Evolutionary conservation across 23 tunicate species (phyloP).

Genomic region (Clavelina lepadiformis): DNA sequence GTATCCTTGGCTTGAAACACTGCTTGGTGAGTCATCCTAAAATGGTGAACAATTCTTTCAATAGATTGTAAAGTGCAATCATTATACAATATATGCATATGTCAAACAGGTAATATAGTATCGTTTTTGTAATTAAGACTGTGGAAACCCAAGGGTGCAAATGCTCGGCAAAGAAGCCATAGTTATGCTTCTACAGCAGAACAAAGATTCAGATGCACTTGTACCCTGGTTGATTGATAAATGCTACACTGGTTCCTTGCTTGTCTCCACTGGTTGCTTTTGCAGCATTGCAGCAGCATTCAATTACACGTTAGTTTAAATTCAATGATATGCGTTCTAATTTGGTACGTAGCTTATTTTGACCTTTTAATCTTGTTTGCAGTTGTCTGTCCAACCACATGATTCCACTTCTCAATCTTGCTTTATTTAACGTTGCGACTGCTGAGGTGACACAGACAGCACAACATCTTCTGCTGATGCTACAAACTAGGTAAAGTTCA

Average conservation of each 20-base stretch:
- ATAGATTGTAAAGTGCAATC: too few relatives aligned
- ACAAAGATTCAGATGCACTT: conserved; percentile 15
- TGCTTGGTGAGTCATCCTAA: conserved; percentile 41
- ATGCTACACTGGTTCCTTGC: conserved; percentile 59
- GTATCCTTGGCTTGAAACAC: conserved; percentile 62
- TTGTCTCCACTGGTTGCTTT: conserved; percentile 63
- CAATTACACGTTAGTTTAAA: conserved; percentile 32
- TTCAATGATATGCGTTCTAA: not conserved
- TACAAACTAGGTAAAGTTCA: conserved; percentile 54
- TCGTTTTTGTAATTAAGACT: too few relatives aligned
- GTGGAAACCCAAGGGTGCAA: conserved; percentile 26
- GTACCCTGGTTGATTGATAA: conserved; percentile 73
- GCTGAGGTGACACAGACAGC: conserved; percentile 54
- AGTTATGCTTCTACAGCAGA: conserved; percentile 47
- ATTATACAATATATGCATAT: too few relatives aligned
- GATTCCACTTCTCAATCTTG: conserved; percentile 46
- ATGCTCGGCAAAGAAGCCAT: conserved; percentile 60
- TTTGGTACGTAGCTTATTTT: too few relatives aligned
- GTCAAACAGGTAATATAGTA: too few relatives aligned
- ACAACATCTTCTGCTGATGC: conserved; percentile 32
- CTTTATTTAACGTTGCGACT: conserved; percentile 43
- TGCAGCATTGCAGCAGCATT: conserved; percentile 43
- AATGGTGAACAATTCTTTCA: not conserved
- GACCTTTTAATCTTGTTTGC: not conserved
- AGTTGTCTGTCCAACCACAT: conserved; percentile 6